These are phyloP conservation scores for Cinclus cinclus DNA, from an alignment of 2,113 vertebrate genomes.

Conservation along the genomic window DNA sequence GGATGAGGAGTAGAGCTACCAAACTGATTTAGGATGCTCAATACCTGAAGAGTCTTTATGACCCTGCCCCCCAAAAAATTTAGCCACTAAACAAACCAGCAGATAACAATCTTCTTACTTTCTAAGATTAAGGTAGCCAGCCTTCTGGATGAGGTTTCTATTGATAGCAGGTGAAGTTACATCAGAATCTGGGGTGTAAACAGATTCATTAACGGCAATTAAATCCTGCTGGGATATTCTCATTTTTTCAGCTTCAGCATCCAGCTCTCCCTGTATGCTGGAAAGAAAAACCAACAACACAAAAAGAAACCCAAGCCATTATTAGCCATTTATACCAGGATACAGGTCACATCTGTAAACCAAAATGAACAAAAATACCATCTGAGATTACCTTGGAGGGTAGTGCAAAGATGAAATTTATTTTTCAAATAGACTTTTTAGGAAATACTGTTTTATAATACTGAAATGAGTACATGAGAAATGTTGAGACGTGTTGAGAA, in stretches of 20 bases:
- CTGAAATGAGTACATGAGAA: neutral
- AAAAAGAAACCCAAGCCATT: neutral
- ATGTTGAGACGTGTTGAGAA: neutral
- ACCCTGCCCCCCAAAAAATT: neutral
- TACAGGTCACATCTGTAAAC: neutral
- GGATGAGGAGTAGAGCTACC: neutral
- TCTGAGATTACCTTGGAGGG: neutral
- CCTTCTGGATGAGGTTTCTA: constrained; percentile 94
- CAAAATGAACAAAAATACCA: neutral
- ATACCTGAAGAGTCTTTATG: neutral
- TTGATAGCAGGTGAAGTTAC: constrained; percentile 79
- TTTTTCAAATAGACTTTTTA: neutral
- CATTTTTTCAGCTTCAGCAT: constrained; percentile 89
- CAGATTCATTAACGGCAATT: constrained; percentile 84
- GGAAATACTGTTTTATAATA: neutral
- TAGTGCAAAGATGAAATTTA: neutral
- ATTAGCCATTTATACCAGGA: neutral
- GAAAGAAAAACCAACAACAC: neutral
- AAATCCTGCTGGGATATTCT: constrained; percentile 86
- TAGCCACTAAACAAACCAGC: neutral
- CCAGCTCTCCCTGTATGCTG: constrained; percentile 91
- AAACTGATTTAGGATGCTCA: neutral
- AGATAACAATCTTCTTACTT: constrained; percentile 76
- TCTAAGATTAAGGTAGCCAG: constrained; percentile 96
- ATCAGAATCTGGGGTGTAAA: constrained; percentile 91